These are phyloP conservation scores for Hirtodrosophila duncani DNA, from an alignment of 2,888 invertebrate genomes.

Conservation along the genomic window DNA sequence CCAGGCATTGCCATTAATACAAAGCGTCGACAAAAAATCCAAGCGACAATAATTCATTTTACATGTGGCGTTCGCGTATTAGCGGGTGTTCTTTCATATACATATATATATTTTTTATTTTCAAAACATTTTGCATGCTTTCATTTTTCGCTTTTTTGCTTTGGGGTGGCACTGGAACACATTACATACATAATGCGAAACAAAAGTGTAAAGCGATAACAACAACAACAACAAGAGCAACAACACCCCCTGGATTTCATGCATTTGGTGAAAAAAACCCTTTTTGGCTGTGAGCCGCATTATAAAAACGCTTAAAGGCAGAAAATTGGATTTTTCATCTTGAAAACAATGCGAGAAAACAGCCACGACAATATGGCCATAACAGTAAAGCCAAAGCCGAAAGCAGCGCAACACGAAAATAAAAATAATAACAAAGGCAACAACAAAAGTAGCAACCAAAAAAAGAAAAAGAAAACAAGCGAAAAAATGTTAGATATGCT, in stretches of 20 bases:
- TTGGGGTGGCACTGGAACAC: conserved; percentile 21
- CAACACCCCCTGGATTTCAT: conserved; percentile 25
- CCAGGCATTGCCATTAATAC: no score
- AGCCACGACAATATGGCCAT: conserved; percentile 46
- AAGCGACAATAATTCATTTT: conserved; percentile 52
- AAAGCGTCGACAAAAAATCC: no score
- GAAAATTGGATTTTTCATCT: conserved; percentile 70
- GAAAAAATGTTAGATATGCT: conserved; percentile 67
- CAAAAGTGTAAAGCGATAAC: conserved; percentile 15
- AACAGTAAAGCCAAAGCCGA: conserved; percentile 50
- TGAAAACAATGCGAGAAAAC: conserved; percentile 54
- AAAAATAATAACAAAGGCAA: conserved; percentile 66
- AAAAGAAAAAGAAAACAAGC: conserved; percentile 37
- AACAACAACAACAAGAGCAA: conserved; percentile 5
- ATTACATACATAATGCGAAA: conserved; percentile 47
- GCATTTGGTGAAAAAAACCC: conserved; percentile 51
- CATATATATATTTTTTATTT: no score
- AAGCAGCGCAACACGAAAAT: no score
- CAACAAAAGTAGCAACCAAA: conserved; percentile 30
- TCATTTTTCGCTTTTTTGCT: conserved; percentile 23
- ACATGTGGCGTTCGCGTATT: conserved; percentile 39
- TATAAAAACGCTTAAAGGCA: conserved; percentile 63
- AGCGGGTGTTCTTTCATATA: conserved; percentile 38
- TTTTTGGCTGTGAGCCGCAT: conserved; percentile 46
- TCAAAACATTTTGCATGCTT: conserved; percentile 42